phyloP scores from a whole-genome alignment of 1,140 invertebrate genomes.

The Orussus abietinus region DNA sequence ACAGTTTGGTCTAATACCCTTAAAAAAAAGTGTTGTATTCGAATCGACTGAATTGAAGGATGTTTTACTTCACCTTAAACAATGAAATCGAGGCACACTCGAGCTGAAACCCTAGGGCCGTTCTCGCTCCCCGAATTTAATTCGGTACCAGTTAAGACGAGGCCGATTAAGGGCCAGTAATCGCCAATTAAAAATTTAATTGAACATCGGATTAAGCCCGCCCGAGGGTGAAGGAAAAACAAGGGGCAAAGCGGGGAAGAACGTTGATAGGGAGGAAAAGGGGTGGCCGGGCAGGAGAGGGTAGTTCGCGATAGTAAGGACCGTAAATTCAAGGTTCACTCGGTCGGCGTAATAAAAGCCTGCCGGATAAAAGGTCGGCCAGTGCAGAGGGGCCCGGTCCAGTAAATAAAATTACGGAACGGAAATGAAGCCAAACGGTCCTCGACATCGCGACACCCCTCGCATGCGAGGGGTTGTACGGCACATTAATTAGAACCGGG shows the following conservation, averaged over 20 bases:
- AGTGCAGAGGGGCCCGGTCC: conserved; percentile 4
- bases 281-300: too few species aligned
- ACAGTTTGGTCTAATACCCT: too few species aligned
- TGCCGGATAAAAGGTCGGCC: conserved; percentile 13
- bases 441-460: neutral
- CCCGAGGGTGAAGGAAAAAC: neutral
- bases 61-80: too few species aligned
- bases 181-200: too few species aligned
- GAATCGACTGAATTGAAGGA: too few species aligned
- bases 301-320: neutral
- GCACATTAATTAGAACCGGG: conserved; percentile 3
- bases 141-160: too few species aligned
- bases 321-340: neutral
- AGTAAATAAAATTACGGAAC: conserved; percentile 1
- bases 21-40: too few species aligned
- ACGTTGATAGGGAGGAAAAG: neutral
- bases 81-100: too few species aligned
- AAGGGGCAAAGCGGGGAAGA: neutral
- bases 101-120: too few species aligned
- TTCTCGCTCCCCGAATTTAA: too few species aligned
- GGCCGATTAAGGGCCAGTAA: too few species aligned
- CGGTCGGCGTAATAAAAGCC: neutral
- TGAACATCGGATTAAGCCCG: too few species aligned
- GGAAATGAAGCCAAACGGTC: neutral
- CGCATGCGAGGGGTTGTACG: neutral